Evolutionary conservation across 2,797 vertebrate species (phyloP), one percentile per base, ranked within the genome.

Genomic region (Gobionotothen gibberifrons): DNA sequence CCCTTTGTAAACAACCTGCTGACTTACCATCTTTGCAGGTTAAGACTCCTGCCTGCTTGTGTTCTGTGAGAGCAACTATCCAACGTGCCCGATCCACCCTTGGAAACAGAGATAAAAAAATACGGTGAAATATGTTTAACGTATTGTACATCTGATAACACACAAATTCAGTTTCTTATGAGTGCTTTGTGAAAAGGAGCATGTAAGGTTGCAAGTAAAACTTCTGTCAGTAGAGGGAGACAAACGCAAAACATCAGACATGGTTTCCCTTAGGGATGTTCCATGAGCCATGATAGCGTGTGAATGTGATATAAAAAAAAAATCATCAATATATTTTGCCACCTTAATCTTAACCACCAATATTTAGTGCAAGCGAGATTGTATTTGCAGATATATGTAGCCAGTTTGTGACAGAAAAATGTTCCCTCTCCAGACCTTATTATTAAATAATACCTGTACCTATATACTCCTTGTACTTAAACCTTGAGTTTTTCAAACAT

Each of bases 21-120:
- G 22, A 65, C 71, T 84, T 85, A 98, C 97, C 96, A 66, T 95
- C 95, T 86, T 93, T 96, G 44, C 90, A 92, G 6, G 84, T 69
- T 42, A 79, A 60, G 76, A 39, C 76, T 13, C n/a, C 90, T 0
- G 46, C 76, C 60, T 88, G 86, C 17, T 95, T 96, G 29, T 91
- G 77, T 69, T 93, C 92, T 40, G 87, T 92, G 2, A 99, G 93
- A 0, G 96, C 97, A 0, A 93, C 89, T 4, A 97, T 95, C 98
- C 98, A 99, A 0, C 97, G 94, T 0, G 97, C 97, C 0, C 96
- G 93, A 79, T 97, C 97, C n/a, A 96, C 94, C 93, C 98, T 98
- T 72, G 12, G 52, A 19, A 64, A 54, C 51, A 19, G 71, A 75
- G 21, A 69, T n/a, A 52, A 66, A 55, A 76, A 5, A 46, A 9